phyloP scores from a whole-genome alignment of 1,140 invertebrate genomes.

The Ephestia elutella region DNA sequence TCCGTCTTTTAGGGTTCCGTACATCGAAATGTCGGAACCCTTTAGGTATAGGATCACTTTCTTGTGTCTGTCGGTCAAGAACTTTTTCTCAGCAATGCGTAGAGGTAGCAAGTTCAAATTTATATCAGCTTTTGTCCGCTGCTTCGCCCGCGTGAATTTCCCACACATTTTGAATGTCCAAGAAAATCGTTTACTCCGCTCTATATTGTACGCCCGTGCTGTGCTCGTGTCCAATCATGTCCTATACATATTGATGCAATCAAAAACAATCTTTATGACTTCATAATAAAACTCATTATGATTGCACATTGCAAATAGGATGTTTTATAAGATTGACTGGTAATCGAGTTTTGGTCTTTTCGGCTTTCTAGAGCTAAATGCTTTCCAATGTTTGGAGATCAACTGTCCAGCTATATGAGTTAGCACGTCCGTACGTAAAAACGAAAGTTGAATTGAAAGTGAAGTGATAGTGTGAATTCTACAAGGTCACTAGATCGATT shows the following conservation, averaged over 20 bases:
- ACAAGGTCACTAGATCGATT: conserved; percentile 2
- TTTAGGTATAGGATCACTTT: no score
- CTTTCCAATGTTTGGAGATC: not conserved
- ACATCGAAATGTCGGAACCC: no score
- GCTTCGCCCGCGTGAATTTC: no score
- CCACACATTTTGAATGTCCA: no score
- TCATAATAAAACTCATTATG: conserved; percentile 14
- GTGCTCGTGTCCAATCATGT: not conserved
- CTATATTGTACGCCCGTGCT: no score
- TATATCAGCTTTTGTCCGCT: no score
- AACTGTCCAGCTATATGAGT: not conserved
- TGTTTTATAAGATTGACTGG: not conserved
- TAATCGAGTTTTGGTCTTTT: not conserved
- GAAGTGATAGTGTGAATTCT: not conserved
- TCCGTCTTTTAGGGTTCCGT: no score
- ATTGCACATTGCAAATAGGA: conserved; percentile 16
- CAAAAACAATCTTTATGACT: conserved; percentile 13
- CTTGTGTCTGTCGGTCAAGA: no score
- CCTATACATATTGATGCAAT: conserved; percentile 14
- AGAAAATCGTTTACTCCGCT: no score
- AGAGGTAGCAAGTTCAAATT: no score
- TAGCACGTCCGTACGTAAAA: not conserved
- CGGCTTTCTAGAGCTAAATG: not conserved
- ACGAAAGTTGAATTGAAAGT: conserved; percentile 1
- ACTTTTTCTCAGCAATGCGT: no score